Evolutionary conservation across 2,888 invertebrate genomes (phyloP).

Genomic region (Nysson spinosus): DNA sequence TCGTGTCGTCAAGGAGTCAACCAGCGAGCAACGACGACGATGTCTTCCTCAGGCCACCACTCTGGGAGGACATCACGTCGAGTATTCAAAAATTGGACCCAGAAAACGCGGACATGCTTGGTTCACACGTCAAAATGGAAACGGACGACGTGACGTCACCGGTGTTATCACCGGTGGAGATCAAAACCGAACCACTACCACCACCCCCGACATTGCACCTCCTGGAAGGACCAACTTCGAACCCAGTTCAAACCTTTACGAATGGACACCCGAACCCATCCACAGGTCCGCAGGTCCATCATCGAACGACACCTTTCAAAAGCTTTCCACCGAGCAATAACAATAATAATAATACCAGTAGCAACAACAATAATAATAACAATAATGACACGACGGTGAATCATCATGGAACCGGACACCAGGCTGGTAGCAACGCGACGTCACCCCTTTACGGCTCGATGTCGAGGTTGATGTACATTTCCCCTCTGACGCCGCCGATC

Average conservation of each 20-base stretch:
- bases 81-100: slow-evolving; percentile 94
- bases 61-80: slow-evolving; percentile 95
- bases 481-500: slow-evolving; percentile 91
- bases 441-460: slow-evolving; percentile 80
- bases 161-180: slow-evolving; percentile 87
- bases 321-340: slow-evolving; percentile 62
- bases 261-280: slow-evolving; percentile 74
- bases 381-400: slow-evolving; percentile 61
- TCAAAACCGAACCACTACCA: slow-evolving; percentile 84
- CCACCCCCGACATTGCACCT: slow-evolving; percentile 79
- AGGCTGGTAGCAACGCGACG: slow-evolving; percentile 72
- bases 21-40: slow-evolving; percentile 85
- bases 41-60: slow-evolving; percentile 90
- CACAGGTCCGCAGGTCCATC: slow-evolving; percentile 60
- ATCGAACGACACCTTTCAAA: slow-evolving; percentile 66
- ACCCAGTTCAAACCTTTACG: slow-evolving; percentile 75
- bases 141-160: slow-evolving; percentile 85
- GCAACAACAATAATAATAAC: slow-evolving; percentile 58
- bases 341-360: slow-evolving; percentile 51
- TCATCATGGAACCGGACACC: slow-evolving; percentile 62
- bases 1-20: slow-evolving; percentile 79
- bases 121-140: slow-evolving; percentile 89
- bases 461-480: slow-evolving; percentile 86
- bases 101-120: slow-evolving; percentile 92
- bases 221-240: slow-evolving; percentile 78